Evolutionary conservation across 2,797 vertebrate genomes (phyloP).

Genomic region (Bryconaethiops microstoma): DNA sequence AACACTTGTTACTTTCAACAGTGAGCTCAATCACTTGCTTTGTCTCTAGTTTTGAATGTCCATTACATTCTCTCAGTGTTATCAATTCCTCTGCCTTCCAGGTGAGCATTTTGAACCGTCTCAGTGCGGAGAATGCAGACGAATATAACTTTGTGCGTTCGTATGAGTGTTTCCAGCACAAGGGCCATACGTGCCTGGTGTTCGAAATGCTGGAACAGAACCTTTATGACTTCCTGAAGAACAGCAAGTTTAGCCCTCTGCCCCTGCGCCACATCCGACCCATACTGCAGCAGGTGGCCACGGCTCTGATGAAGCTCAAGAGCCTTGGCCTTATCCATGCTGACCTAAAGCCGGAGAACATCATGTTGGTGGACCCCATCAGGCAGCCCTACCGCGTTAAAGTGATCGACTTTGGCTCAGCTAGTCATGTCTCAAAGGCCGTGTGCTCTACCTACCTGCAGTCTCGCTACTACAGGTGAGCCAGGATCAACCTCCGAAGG

Average conservation of each 20-base stretch:
- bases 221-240: slow-evolving; percentile 98
- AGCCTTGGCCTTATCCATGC: slow-evolving; percentile 97
- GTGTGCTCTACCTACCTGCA: slow-evolving; percentile 98
- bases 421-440: slow-evolving; percentile 97
- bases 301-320: slow-evolving; percentile 98
- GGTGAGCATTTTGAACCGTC: slow-evolving; percentile 94
- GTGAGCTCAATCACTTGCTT: not conserved
- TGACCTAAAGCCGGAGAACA: slow-evolving; percentile 98
- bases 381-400: slow-evolving; percentile 96
- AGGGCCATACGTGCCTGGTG: slow-evolving; percentile 97
- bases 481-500: not conserved
- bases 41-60: not conserved
- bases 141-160: slow-evolving; percentile 98
- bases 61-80: not conserved
- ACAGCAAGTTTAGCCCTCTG: slow-evolving; percentile 98
- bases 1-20: slow-evolving; percentile 2
- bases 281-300: slow-evolving; percentile 88
- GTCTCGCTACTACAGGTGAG: slow-evolving; percentile 96
- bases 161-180: slow-evolving; percentile 99
- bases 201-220: slow-evolving; percentile 99
- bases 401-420: slow-evolving; percentile 99
- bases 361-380: slow-evolving; percentile 97
- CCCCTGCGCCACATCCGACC: slow-evolving; percentile 85
- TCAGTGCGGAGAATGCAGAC: slow-evolving; percentile 95
- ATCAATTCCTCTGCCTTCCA: slow-evolving; percentile 55